Percentiles rank a stretch among this genome's conserved stretches.
Conservation (phyloP, 2,113 vertebrate species). For the Limanda limanda region DNA sequence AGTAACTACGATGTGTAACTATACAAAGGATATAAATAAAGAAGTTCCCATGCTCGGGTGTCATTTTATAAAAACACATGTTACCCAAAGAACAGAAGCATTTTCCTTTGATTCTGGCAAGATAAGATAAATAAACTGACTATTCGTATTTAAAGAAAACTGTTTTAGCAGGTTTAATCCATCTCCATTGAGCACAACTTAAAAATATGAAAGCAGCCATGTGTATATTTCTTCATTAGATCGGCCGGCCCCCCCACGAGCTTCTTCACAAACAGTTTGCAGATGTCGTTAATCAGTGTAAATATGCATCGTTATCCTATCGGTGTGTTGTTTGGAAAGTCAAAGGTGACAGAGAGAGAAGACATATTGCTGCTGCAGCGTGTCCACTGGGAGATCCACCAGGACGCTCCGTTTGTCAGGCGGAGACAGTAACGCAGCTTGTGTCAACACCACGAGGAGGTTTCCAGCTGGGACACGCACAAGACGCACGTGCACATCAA, state of each 20-base stretch:
- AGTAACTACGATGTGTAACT: not conserved
- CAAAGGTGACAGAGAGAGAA: not conserved
- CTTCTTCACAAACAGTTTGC: not conserved
- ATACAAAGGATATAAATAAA: not conserved
- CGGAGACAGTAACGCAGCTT: conserved; percentile 8
- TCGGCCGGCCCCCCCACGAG: not conserved
- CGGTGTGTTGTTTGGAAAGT: not conserved
- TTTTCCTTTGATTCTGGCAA: too few relatives aligned
- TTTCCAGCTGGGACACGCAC: conserved; percentile 43
- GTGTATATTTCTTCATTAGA: not conserved
- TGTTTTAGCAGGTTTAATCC: too few relatives aligned
- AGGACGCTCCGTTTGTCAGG: not conserved
- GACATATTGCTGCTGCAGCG: not conserved
- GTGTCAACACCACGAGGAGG: conserved; percentile 1
- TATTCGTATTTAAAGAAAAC: too few relatives aligned
- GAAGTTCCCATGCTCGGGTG: not conserved
- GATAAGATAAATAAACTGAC: too few relatives aligned
- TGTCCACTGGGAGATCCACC: not conserved
- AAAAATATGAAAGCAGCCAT: not conserved
- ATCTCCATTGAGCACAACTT: too few relatives aligned
- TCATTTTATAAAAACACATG: too few relatives aligned
- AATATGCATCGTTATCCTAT: not conserved
- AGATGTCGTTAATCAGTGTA: not conserved
- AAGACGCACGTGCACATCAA: conserved; percentile 19
- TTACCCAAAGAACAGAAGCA: too few relatives aligned